Percentiles rank a stretch among this genome's conserved stretches.
These are phyloP conservation scores for Gyrodactylus salaris DNA, from an alignment of 1,140 invertebrate genomes.

Conservation along the genomic window DNA sequence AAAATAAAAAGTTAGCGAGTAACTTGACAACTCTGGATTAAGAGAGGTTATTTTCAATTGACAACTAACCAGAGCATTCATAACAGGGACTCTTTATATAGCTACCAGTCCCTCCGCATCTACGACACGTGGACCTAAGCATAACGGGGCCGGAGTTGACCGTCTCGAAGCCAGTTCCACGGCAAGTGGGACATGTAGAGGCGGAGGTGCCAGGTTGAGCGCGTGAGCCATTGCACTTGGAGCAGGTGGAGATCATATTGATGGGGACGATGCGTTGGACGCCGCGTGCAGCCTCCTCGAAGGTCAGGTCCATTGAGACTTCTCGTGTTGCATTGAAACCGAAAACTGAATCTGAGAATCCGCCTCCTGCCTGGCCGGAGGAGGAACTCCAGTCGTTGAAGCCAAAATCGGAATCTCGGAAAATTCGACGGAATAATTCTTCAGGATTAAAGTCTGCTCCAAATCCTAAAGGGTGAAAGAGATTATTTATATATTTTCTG, in stretches of 20 bases:
- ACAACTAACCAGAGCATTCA: conserved; percentile 68
- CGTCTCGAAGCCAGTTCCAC: conserved; percentile 23
- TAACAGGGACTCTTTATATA: conserved; percentile 57
- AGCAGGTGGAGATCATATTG: conserved; percentile 64
- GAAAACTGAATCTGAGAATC: conserved; percentile 7
- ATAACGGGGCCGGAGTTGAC: conserved; percentile 45
- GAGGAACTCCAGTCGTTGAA: background rate
- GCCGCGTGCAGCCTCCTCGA: conserved; percentile 72
- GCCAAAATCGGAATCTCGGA: conserved; percentile 16
- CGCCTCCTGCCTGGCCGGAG: background rate
- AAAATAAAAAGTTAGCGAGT: too few relatives aligned
- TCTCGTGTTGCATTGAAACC: conserved; percentile 16
- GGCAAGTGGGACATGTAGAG: background rate
- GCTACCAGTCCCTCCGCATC: conserved; percentile 51
- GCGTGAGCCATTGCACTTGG: conserved; percentile 44
- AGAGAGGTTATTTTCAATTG: too few relatives aligned
- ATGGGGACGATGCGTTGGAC: conserved; percentile 62
- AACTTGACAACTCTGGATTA: too few relatives aligned
- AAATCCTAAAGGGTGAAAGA: too few relatives aligned
- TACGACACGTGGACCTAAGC: conserved; percentile 69
- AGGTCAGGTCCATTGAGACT: conserved; percentile 53
- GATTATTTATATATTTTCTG: background rate
- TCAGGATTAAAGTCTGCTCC: conserved; percentile 58
- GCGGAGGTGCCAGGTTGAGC: conserved; percentile 16
- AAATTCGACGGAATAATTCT: conserved; percentile 42